Evolutionary conservation across 2,797 vertebrate species (phyloP).

Genomic region (Pseudochirops cupreus): DNA sequence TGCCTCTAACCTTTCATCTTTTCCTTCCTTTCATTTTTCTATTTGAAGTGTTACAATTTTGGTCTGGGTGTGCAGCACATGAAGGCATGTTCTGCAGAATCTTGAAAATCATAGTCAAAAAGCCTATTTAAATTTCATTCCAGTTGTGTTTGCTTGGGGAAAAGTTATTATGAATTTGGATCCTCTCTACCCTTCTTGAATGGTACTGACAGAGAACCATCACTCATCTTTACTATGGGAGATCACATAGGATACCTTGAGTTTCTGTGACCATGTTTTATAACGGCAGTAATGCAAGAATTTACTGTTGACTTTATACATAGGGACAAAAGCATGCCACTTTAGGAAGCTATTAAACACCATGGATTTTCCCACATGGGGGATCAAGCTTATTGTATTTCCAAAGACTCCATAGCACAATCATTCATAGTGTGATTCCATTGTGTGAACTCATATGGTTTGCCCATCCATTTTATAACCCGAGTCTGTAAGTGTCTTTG

Average conservation of each 20-base stretch:
- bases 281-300: constrained; percentile 81
- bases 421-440: constrained; percentile 54
- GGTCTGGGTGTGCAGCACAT: constrained; percentile 60
- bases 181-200: constrained; percentile 26
- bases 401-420: constrained; percentile 64
- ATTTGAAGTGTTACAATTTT: constrained; percentile 42
- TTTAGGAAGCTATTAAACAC: constrained; percentile 84
- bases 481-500: constrained; percentile 71
- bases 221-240: constrained; percentile 77
- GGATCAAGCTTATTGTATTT: constrained; percentile 84
- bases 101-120: constrained; percentile 58
- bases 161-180: neutral
- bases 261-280: constrained; percentile 82
- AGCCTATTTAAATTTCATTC: constrained; percentile 38
- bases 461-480: constrained; percentile 70
- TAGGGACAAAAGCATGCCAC: constrained; percentile 80
- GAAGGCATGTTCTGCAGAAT: constrained; percentile 65
- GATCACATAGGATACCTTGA: constrained; percentile 75
- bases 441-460: constrained; percentile 71
- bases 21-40: constrained; percentile 57
- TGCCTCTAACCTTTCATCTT: constrained; percentile 60
- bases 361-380: constrained; percentile 80
- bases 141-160: neutral
- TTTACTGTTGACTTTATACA: constrained; percentile 82
- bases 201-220: constrained; percentile 69